Evolutionary conservation across 2,888 invertebrate species (phyloP), one percentile per base, ranked within the genome.

Genomic region (Tuta absoluta): DNA sequence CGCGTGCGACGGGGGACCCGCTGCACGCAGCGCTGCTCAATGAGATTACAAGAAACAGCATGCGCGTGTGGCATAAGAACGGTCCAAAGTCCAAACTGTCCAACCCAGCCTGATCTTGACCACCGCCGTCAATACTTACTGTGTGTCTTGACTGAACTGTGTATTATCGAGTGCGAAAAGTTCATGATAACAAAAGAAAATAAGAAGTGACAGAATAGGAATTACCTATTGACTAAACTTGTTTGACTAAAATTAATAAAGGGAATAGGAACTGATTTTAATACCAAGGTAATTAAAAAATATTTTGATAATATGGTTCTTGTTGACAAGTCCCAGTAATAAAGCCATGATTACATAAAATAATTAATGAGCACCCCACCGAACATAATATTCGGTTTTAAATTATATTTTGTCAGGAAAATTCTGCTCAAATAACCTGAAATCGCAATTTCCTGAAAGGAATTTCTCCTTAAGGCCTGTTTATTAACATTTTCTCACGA

Each of bases 341-440:
- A 59, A 59, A 58, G 59, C 49, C n/a, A 59, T 59, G 63, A 63
- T 63, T 63, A 45, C 63, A 33, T 24, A 45, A 63, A 63, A 63
- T 59, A 59, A 63, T 63, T 63, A 63, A 63, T 63, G 49, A 49
- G 63, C 19, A 41, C 38, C 57, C 33, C 33, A 8, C 33, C 59
- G 17, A 37, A 59, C 59, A 17, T 37, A 51, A 59, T 38, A 23
- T 51, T 63, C 37, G 59, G 37, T 58, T 56, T 41, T 21, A 59
- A 63, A 59, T 63, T 63, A 38, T 59, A 51, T 63, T 63, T 59
- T 49, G 53, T 48, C 37, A 63, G 33, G 63, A 51, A 48, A 49
- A 51, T 63, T 63, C 28, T 57, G 14, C 56, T 17, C n/a, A 33
- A 56, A 33, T 33, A 56, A 21, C 48, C 23, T 21, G 24, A 56